phyloP scores from a whole-genome alignment of 2,888 invertebrate species.

The Bombylius major region DNA sequence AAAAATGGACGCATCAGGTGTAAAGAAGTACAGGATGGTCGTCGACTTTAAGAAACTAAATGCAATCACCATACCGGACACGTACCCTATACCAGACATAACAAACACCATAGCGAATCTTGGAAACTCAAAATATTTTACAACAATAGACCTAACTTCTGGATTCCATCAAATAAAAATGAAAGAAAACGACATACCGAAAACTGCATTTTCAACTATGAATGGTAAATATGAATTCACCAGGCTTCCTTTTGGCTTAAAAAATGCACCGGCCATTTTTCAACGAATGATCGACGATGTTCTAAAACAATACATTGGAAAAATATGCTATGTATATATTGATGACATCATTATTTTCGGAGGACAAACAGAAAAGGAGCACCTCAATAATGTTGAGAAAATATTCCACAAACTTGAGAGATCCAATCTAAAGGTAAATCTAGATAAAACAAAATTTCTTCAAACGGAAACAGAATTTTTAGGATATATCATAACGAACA shows the following conservation, averaged over 20 bases:
- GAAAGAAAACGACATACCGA: slow-evolving; percentile 12
- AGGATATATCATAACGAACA: neutral
- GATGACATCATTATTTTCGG: slow-evolving; percentile 8
- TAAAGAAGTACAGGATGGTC: too few species aligned
- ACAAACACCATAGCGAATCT: too few species aligned
- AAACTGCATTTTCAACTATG: slow-evolving; percentile 15
- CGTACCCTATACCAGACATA: too few species aligned
- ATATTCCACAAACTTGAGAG: neutral
- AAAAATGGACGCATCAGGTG: too few species aligned
- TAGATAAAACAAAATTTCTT: slow-evolving; percentile 1
- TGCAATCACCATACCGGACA: too few species aligned
- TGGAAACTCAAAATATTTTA: too few species aligned
- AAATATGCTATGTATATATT: slow-evolving; percentile 12
- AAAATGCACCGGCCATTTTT: slow-evolving; percentile 10
- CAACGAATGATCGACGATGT: slow-evolving; percentile 16
- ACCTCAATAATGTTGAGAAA: neutral
- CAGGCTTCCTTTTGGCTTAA: neutral
- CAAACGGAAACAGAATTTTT: slow-evolving; percentile 1
- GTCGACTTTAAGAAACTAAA: too few species aligned
- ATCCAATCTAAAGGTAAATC: neutral
- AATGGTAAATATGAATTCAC: slow-evolving; percentile 8
- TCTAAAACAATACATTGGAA: slow-evolving; percentile 9
- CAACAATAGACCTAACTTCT: slow-evolving; percentile 15
- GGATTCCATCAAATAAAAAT: slow-evolving; percentile 18
- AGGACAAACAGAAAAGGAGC: neutral